Conservation (phyloP, 2,888 invertebrate genomes). For the Lamellibrachia columna region DNA sequence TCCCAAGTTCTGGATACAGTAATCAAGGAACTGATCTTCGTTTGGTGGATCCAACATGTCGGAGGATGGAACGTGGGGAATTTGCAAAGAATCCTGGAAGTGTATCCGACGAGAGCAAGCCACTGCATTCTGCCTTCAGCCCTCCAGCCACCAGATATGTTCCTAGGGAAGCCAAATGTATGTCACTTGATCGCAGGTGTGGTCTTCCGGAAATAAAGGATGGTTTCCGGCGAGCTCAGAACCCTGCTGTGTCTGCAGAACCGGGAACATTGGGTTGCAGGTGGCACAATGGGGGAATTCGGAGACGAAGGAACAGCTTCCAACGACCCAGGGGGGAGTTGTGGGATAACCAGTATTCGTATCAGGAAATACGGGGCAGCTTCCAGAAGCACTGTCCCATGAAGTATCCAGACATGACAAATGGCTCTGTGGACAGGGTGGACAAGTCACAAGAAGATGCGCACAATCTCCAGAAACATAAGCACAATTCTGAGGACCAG, state of each 20-base stretch:
- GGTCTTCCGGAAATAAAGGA: neutral
- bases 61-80: neutral
- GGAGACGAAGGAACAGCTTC: neutral
- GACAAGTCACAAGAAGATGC: neutral
- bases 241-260: neutral
- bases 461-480: neutral
- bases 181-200: neutral
- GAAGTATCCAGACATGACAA: neutral
- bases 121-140: neutral
- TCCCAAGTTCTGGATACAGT: neutral
- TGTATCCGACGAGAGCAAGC: neutral
- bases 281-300: neutral
- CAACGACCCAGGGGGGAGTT: neutral
- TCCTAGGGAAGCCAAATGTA: neutral
- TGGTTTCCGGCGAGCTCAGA: neutral
- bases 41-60: neutral
- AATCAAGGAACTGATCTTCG: neutral
- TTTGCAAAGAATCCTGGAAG: neutral
- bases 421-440: neutral
- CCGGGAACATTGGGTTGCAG: too few relatives aligned
- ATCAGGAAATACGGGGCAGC: neutral
- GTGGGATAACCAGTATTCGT: neutral
- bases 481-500: neutral
- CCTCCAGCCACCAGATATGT: neutral
- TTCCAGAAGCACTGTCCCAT: neutral